A percentile compares a stretch with the other conserved stretches of the same genome.
These are phyloP conservation scores for Gobio occitaniae DNA, from an alignment of 2,797 vertebrate genomes.

Conservation along the genomic window DNA sequence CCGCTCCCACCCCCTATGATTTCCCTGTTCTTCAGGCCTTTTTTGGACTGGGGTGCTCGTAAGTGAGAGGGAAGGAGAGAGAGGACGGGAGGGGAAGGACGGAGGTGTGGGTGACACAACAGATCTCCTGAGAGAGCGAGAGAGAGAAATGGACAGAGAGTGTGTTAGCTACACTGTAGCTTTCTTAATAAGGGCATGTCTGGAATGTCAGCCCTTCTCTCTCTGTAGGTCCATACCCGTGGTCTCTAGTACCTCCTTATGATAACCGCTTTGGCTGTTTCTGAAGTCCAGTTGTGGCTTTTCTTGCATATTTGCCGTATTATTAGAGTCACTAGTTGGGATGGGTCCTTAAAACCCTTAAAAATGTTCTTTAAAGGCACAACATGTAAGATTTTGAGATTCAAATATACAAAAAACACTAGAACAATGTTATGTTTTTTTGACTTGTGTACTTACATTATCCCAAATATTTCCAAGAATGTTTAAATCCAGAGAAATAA, in stretches of 20 bases:
- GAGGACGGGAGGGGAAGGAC: constrained; percentile 53
- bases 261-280: constrained; percentile 6
- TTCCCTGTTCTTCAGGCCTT: constrained; percentile 81
- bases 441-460: no score
- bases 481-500: no score
- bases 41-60: constrained; percentile 83
- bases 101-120: constrained; percentile 62
- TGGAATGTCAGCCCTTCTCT: constrained; percentile 61
- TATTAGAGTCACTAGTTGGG: neutral
- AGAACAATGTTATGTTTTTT: no score
- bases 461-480: no score
- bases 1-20: constrained; percentile 66
- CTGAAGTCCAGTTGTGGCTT: neutral
- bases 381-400: no score
- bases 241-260: constrained; percentile 16
- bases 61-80: constrained; percentile 62
- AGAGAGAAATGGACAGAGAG: constrained; percentile 19
- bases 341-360: neutral
- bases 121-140: constrained; percentile 46
- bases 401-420: no score
- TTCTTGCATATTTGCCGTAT: constrained; percentile 12
- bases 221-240: constrained; percentile 36
- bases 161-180: constrained; percentile 56
- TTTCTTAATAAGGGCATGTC: constrained; percentile 83
- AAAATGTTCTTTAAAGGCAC: neutral